Evolutionary conservation across 1,140 invertebrate species (phyloP), one percentile per base, ranked within the genome.

Genomic region (Brachionus rubens): DNA sequence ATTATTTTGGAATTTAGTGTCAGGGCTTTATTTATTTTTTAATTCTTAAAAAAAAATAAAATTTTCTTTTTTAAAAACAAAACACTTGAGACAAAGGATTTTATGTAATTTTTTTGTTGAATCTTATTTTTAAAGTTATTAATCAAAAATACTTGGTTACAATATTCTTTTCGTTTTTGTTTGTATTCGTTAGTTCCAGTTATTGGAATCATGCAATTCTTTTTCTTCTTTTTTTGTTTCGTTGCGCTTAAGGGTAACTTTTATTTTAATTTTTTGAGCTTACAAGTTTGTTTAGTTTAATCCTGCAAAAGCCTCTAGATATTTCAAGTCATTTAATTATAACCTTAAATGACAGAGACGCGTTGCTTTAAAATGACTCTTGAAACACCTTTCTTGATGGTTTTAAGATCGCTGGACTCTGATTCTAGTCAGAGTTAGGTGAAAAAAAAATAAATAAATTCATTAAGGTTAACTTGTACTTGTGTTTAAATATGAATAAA

Each of bases 31-130:
- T 65, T 65, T 65, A 19, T 65, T 43, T 46, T 46, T 14, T 65
- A 65, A 65, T 16, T 65, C 19, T 65, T 30, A 65, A 65, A 41
- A 65, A 3, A 33, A 59, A 59, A 59, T 54, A 16, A 36, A 62
- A 36, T 19, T 19, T 41, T 62, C 36, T 62, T 9, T 36, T 28
- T 62, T 36, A 62, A 54, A 10, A 54, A 10, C 14, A 54, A 28
- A 54, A 62, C 56, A 16, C 56, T 62, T 62, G 28, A 62, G 56
- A 62, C 56, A 36, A 36, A 28, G 24, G 16, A 54, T 54, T 54
- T 24, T 59, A 59, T 59, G 54, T 36, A 59, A 59, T 59, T 59
- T n/a, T n/a, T n/a, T n/a, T n/a, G n/a, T n/a, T n/a, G n/a, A 59
- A 59, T 16, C 26, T 26, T 33, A 59, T 33, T 36, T 59, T 59